Percentiles rank a stretch among this genome's conserved stretches.
Evolutionary conservation across 2,888 invertebrate species (phyloP).

Genomic region (Pyralis farinalis): DNA sequence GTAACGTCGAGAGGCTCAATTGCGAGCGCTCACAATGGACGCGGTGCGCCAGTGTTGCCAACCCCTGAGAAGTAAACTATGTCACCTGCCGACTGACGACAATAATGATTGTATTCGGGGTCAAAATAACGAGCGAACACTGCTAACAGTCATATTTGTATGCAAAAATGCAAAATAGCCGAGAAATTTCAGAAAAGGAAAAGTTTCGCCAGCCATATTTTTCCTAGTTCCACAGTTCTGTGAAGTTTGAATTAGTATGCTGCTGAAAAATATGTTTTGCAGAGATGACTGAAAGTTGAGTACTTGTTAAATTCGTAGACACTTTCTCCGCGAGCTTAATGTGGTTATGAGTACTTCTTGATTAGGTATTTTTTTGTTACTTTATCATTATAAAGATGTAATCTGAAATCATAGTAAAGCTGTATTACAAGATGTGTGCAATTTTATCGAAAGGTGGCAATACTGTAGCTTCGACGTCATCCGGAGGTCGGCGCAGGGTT

Average conservation of each 20-base stretch:
- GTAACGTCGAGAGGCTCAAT: slow-evolving; percentile 55
- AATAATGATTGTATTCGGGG: slow-evolving; percentile 15
- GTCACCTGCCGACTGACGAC: slow-evolving; percentile 16
- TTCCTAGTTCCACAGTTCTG: slow-evolving; percentile 1
- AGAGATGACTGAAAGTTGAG: too few species aligned
- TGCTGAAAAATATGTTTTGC: not conserved
- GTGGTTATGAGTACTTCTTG: too few species aligned
- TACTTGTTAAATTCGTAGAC: too few species aligned
- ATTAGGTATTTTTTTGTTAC: too few species aligned
- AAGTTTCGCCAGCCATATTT: slow-evolving; percentile 1
- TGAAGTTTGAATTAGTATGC: not conserved
- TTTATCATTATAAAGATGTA: too few species aligned
- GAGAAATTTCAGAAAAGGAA: not conserved
- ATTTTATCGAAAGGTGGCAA: not conserved
- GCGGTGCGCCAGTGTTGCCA: slow-evolving; percentile 25
- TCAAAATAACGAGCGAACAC: slow-evolving; percentile 12
- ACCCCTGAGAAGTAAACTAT: slow-evolving; percentile 15
- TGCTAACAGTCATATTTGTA: slow-evolving; percentile 1
- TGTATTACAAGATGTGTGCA: too few species aligned
- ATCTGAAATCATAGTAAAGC: too few species aligned
- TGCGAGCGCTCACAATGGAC: slow-evolving; percentile 57
- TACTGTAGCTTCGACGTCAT: slow-evolving; percentile 4
- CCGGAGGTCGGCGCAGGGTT: slow-evolving; percentile 29
- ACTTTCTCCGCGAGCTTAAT: too few species aligned
- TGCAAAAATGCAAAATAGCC: slow-evolving; percentile 8